These are phyloP conservation scores for Poecilobothrus nobilitatus DNA, from an alignment of 2,888 invertebrate genomes.

Conservation along the genomic window DNA sequence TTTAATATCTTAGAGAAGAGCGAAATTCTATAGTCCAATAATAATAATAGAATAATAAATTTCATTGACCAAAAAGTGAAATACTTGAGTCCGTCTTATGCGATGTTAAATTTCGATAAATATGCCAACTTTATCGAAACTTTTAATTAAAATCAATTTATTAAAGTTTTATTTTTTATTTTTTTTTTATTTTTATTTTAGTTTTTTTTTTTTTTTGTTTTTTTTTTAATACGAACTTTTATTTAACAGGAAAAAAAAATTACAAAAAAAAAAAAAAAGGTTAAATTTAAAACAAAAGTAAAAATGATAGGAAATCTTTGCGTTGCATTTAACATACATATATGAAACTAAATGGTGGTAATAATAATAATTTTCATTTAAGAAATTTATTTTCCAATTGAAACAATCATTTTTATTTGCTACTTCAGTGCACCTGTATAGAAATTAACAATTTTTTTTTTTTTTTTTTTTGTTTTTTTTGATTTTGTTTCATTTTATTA, in stretches of 20 bases:
- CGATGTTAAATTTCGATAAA: slow-evolving; percentile 1
- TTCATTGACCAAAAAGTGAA: not conserved
- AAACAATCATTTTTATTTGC: not conserved
- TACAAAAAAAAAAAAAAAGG: not conserved
- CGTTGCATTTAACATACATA: not conserved
- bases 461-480: not conserved
- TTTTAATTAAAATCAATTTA: slow-evolving; percentile 6
- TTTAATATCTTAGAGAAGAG: too few relatives aligned
- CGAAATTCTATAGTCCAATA: too few relatives aligned
- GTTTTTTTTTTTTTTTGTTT: too few relatives aligned
- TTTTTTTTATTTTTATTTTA: too few relatives aligned
- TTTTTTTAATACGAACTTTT: too few relatives aligned
- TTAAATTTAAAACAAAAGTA: not conserved
- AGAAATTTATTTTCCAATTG: not conserved
- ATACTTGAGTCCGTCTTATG: not conserved
- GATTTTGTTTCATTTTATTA: too few relatives aligned
- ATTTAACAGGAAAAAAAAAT: not conserved
- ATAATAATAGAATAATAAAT: not conserved
- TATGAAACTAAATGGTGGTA: not conserved
- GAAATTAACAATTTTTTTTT: not conserved
- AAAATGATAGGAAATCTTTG: not conserved
- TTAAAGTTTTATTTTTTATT: not conserved
- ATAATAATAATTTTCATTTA: not conserved
- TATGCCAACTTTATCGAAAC: slow-evolving; percentile 3
- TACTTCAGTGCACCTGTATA: not conserved